These are phyloP conservation scores for Pissodes strobi DNA, from an alignment of 1,140 invertebrate species.

Conservation along the genomic window DNA sequence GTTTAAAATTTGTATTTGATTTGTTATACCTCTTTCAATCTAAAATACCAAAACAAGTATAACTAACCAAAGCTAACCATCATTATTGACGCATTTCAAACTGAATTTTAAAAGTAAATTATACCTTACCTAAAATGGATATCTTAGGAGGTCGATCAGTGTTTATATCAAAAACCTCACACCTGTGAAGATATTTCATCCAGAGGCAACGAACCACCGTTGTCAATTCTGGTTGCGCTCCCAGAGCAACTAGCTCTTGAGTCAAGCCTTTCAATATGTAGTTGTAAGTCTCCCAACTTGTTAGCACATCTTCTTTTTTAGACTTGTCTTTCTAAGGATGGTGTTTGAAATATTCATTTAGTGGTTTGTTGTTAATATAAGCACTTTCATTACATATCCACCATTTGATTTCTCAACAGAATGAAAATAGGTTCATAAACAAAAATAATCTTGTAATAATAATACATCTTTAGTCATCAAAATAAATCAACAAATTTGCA, in stretches of 20 bases:
- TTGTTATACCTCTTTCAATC: not conserved
- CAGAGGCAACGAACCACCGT: conserved; percentile 65
- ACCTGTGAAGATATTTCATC: conserved; percentile 63
- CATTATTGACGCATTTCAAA: conserved; percentile 44
- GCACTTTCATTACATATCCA: too few species aligned
- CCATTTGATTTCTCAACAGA: too few species aligned
- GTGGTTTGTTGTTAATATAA: too few species aligned
- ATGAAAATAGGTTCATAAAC: too few species aligned
- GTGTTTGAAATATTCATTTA: too few species aligned
- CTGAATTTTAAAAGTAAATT: conserved; percentile 10
- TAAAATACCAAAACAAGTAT: too few species aligned
- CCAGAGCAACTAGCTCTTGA: conserved; percentile 64
- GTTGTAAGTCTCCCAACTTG: conserved; percentile 71
- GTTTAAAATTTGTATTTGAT: not conserved
- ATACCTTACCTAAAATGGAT: conserved; percentile 42
- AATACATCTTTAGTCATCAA: too few species aligned
- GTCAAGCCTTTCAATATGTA: conserved; percentile 64
- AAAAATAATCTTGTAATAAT: too few species aligned
- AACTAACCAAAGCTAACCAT: too few species aligned
- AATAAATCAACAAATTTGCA: too few species aligned
- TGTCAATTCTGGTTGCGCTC: conserved; percentile 62
- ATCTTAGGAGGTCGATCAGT: conserved; percentile 60
- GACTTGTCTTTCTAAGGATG: conserved; percentile 9
- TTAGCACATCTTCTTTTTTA: conserved; percentile 54
- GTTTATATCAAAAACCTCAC: conserved; percentile 61